Evolutionary conservation across 2,113 vertebrate species (phyloP).

Genomic region (Tenebrosternarchus preto): DNA sequence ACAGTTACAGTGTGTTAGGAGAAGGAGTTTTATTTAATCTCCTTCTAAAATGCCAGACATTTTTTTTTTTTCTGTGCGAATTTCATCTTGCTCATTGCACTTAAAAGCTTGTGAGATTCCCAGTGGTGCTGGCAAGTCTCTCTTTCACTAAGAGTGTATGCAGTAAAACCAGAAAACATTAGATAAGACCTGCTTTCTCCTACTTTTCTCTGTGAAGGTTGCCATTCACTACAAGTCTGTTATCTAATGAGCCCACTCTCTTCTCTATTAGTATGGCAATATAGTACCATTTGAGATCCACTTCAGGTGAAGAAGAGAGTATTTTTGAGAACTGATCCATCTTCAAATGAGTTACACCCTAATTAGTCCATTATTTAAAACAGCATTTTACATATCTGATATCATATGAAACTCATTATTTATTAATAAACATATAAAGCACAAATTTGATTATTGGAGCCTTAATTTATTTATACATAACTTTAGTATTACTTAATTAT

Average conservation of each 20-base stretch:
- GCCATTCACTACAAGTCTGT: constrained; percentile 4
- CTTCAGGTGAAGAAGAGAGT: too few relatives aligned
- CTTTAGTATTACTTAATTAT: not conserved
- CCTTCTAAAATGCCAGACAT: not conserved
- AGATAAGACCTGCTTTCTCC: not conserved
- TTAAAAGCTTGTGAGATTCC: constrained; percentile 35
- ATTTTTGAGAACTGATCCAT: too few relatives aligned
- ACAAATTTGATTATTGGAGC: not conserved
- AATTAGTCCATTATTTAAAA: too few relatives aligned
- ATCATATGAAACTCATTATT: too few relatives aligned
- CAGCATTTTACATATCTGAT: too few relatives aligned
- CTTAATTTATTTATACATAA: not conserved
- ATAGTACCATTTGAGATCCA: not conserved
- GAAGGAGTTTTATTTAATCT: constrained; percentile 18
- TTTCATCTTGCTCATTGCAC: constrained; percentile 42
- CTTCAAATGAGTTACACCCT: too few relatives aligned
- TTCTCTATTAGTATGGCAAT: not conserved
- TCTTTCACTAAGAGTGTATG: constrained; percentile 34
- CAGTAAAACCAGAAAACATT: constrained; percentile 18
- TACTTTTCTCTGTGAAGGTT: not conserved
- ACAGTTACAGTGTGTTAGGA: constrained; percentile 7
- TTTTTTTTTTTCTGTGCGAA: constrained; percentile 33
- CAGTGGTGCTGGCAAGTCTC: not conserved
- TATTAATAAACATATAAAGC: too few relatives aligned
- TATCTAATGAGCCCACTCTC: not conserved